Evolutionary conservation across 2,797 vertebrate species (phyloP).

Genomic region (Centropyge bicolor): DNA sequence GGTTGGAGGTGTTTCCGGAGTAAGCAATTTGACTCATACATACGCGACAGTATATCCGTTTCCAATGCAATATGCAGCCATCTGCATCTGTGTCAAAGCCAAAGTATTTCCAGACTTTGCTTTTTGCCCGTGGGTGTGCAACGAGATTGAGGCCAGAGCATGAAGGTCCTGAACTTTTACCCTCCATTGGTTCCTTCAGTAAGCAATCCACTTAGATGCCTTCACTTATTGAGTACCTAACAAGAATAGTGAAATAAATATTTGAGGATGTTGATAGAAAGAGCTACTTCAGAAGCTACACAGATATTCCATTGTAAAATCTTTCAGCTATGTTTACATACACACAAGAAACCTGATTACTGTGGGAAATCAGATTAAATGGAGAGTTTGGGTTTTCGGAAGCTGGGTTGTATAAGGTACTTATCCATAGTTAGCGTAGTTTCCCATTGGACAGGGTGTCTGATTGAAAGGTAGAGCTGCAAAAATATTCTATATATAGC

Average conservation of each 20-base stretch:
- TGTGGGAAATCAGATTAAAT: not conserved
- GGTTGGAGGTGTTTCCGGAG: slow-evolving; percentile 93
- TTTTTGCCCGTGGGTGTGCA: slow-evolving; percentile 92
- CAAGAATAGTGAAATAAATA: slow-evolving; percentile 89
- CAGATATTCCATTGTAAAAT: not conserved
- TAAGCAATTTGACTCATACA: slow-evolving; percentile 93
- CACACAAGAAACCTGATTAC: not conserved
- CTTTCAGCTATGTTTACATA: not conserved
- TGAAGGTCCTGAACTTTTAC: slow-evolving; percentile 85
- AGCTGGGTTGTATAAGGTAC: too few species aligned
- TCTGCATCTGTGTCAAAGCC: slow-evolving; percentile 93
- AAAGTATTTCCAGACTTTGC: slow-evolving; percentile 96
- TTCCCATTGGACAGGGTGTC: too few species aligned
- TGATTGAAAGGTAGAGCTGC: too few species aligned
- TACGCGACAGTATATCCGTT: slow-evolving; percentile 92
- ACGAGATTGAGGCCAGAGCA: slow-evolving; percentile 90
- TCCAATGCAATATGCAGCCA: slow-evolving; percentile 93
- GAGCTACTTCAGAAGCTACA: slow-evolving; percentile 15
- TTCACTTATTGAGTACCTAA: slow-evolving; percentile 89
- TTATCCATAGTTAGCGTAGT: too few species aligned
- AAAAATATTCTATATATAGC: too few species aligned
- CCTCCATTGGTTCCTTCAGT: slow-evolving; percentile 87
- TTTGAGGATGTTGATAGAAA: slow-evolving; percentile 71
- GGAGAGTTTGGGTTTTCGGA: too few species aligned
- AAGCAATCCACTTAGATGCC: slow-evolving; percentile 80